Evolutionary conservation across 2,888 invertebrate genomes (phyloP).

Genomic region (Orgyia antiqua): DNA sequence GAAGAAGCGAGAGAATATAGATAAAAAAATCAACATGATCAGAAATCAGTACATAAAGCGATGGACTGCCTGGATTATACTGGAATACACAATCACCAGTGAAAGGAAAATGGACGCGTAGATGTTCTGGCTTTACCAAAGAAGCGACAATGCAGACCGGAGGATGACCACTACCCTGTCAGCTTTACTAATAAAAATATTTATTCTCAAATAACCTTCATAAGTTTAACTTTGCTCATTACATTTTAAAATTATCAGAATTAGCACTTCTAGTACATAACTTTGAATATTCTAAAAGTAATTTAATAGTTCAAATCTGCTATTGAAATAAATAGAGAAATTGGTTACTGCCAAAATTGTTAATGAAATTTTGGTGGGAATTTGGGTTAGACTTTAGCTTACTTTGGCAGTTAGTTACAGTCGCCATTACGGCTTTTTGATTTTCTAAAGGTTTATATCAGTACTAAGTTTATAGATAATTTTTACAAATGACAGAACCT

Average conservation of each 20-base stretch:
- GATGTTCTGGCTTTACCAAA: too few species aligned
- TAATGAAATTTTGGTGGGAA: background rate
- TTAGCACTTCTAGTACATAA: conserved; percentile 26
- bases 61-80: conserved; percentile 7
- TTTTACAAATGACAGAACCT: conserved; percentile 77
- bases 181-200: conserved; percentile 38
- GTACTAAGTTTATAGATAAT: conserved; percentile 71
- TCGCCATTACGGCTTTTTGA: too few species aligned
- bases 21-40: background rate
- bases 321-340: background rate
- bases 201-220: conserved; percentile 24
- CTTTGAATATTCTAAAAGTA: conserved; percentile 27
- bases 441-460: conserved; percentile 31
- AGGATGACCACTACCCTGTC: conserved; percentile 26
- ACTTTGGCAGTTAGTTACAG: too few species aligned
- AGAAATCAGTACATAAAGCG: conserved; percentile 1
- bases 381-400: too few species aligned
- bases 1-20: background rate
- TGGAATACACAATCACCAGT: too few species aligned
- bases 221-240: conserved; percentile 29
- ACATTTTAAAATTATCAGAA: conserved; percentile 25
- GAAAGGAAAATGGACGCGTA: too few species aligned
- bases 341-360: background rate
- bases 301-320: background rate
- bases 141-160: too few species aligned